Percentiles rank a stretch among this genome's conserved stretches.
These are phyloP conservation scores for Salvator merianae DNA, from an alignment of 2,113 vertebrate species.

Conservation along the genomic window DNA sequence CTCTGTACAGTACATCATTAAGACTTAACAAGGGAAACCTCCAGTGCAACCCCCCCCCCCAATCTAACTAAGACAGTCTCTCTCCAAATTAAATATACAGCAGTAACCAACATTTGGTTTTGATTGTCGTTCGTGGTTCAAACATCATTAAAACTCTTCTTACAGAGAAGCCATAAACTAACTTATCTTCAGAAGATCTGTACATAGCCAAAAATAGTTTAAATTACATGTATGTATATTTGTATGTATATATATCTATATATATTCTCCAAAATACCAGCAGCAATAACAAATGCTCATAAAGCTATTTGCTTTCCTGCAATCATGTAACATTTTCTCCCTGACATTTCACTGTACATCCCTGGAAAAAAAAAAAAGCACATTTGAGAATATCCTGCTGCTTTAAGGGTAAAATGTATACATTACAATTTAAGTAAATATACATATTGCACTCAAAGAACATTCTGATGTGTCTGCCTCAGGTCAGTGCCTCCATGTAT, in stretches of 20 bases:
- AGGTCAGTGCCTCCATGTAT: not conserved
- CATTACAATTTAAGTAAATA: not conserved
- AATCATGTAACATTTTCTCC: conserved; percentile 35
- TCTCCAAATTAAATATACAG: conserved; percentile 17
- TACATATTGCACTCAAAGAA: conserved; percentile 45
- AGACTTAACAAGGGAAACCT: not conserved
- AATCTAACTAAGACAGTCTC: not conserved
- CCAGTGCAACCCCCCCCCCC: not conserved
- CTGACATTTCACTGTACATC: conserved; percentile 51
- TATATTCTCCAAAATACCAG: conserved; percentile 33
- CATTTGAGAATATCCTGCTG: not conserved
- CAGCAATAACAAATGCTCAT: conserved; percentile 32
- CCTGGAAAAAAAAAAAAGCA: conserved; percentile 45
- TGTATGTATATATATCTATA: conserved; percentile 50
- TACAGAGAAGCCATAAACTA: conserved; percentile 46
- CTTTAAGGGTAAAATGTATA: not conserved
- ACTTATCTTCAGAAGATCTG: conserved; percentile 35
- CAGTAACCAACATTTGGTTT: conserved; percentile 25
- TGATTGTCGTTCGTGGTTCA: conserved; percentile 73
- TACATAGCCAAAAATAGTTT: conserved; percentile 49
- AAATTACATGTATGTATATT: conserved; percentile 52
- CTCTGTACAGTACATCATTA: not conserved
- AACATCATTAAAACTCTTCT: conserved; percentile 53
- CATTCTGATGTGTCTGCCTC: conserved; percentile 10
- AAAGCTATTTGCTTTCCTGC: conserved; percentile 29